Evolutionary conservation across 2,888 invertebrate species (phyloP), one percentile per base, ranked within the genome.

Genomic region (Trichopoda pennipes): DNA sequence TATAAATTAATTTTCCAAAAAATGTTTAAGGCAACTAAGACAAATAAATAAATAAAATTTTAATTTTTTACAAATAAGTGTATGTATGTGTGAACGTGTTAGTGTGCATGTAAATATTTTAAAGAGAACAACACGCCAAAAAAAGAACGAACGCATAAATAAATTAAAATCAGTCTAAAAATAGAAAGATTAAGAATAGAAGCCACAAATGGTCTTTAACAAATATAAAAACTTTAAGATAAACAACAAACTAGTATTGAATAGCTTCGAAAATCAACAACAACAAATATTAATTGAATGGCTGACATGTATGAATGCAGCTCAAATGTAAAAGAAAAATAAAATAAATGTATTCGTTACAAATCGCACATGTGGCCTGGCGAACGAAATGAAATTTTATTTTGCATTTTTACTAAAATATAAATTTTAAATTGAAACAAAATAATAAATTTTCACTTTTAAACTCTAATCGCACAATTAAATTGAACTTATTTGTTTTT

Each of bases 121-220:
- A 6, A 44, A 42, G 3, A 60, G 42, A 44, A 60, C 16, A 60
- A 10, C 17, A 9, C 9, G n/a, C 9, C 21, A 42, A 42, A 47
- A 28, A 44, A 38, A n/a, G 0, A 55, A 28, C 3, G 32, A 32
- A 73, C n/a, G n/a, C n/a, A n/a, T n/a, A 9, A 23, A 23, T 32
- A 35, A 3, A 35, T 35, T 21, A 6, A n/a, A 60, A 60, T 32
- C 28, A 51, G 44, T 35, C 60, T 76, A 68, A 51, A 68, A 68
- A 60, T 68, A 75, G 49, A 38, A 58, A 16, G 10, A 58, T 47
- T 49, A 42, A 66, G 60, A 56, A 23, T 56, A 75, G 49, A 66
- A 51, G 16, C 75, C 56, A 66, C 75, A 76, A 68, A 68, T 76
- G 75, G 60, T 76, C 14, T 58, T 17, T 35, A 51, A 28, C 14